A percentile compares a stretch with the other conserved stretches of the same genome.
phyloP scores from a whole-genome alignment of 1,140 invertebrate species.

The Anadara kagoshimensis region DNA sequence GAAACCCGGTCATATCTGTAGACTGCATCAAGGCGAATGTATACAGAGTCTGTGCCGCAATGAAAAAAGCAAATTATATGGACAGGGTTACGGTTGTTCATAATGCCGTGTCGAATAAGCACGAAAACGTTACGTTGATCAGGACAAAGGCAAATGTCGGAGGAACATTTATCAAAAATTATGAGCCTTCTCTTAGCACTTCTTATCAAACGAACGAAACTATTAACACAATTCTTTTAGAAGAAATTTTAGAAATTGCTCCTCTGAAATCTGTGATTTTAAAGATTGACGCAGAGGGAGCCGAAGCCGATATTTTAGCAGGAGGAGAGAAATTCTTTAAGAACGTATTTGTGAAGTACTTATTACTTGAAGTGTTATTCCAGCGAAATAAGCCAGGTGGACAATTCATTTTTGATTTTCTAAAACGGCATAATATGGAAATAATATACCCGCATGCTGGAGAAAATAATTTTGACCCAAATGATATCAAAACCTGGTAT shows the following conservation, averaged over 20 bases:
- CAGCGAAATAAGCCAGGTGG: conserved; percentile 17
- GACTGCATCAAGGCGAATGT: conserved; percentile 39
- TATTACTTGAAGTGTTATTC: conserved; percentile 47
- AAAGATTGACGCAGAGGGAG: conserved; percentile 51
- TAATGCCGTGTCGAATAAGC: conserved; percentile 27
- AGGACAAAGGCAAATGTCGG: conserved; percentile 29
- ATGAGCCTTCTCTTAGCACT: neutral
- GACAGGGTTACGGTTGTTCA: conserved; percentile 16
- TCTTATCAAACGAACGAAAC: conserved; percentile 2
- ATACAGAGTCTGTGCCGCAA: conserved; percentile 37
- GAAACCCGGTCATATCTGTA: conserved; percentile 30
- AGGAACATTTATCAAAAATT: conserved; percentile 37
- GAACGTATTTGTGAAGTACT: conserved; percentile 25
- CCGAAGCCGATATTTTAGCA: conserved; percentile 36
- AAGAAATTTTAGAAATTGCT: conserved; percentile 28
- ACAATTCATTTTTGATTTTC: conserved; percentile 28
- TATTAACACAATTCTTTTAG: conserved; percentile 17
- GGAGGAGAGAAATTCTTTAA: conserved; percentile 39
- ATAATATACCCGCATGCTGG: no score
- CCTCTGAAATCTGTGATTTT: conserved; percentile 30
- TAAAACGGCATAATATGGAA: conserved; percentile 14
- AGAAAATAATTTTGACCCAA: no score
- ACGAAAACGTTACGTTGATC: conserved; percentile 15
- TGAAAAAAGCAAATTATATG: conserved; percentile 9
- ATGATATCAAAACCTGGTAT: no score